A percentile compares a stretch with the other conserved stretches of the same genome.
These are phyloP conservation scores for Streptopelia turtur DNA, from an alignment of 2,797 vertebrate species.

Conservation along the genomic window DNA sequence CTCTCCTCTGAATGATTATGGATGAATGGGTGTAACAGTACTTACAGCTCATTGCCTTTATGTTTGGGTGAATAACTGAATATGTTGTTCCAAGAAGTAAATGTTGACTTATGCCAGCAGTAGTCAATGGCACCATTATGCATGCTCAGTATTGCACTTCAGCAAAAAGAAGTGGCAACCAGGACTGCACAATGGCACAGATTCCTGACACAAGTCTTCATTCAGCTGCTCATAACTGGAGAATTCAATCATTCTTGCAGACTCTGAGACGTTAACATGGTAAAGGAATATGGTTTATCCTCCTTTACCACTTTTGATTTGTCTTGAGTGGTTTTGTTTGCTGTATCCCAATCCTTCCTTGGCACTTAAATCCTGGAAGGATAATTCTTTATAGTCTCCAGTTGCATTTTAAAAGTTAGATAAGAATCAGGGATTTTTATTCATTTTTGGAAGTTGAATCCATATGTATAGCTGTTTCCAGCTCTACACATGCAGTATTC, in stretches of 20 bases:
- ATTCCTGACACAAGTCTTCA: not conserved
- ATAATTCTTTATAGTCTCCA: not conserved
- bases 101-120: not conserved
- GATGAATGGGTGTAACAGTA: not conserved
- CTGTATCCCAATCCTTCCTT: not conserved
- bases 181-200: not conserved
- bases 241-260: not conserved
- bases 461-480: not conserved
- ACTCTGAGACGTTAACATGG: not conserved
- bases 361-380: not conserved
- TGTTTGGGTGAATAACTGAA: not conserved
- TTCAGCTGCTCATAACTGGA: not conserved
- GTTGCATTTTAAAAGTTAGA: not conserved
- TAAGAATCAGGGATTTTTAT: not conserved
- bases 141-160: not conserved
- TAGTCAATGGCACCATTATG: conserved; percentile 15
- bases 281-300: not conserved
- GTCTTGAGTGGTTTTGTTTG: not conserved
- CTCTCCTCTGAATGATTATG: not conserved
- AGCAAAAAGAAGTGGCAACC: not conserved
- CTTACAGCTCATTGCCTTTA: not conserved
- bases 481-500: not conserved
- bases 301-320: not conserved
- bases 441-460: not conserved
- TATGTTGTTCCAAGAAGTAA: conserved; percentile 8